Conservation (phyloP, 2,888 invertebrate species). For the Sceliomorpha sp. region DNA sequence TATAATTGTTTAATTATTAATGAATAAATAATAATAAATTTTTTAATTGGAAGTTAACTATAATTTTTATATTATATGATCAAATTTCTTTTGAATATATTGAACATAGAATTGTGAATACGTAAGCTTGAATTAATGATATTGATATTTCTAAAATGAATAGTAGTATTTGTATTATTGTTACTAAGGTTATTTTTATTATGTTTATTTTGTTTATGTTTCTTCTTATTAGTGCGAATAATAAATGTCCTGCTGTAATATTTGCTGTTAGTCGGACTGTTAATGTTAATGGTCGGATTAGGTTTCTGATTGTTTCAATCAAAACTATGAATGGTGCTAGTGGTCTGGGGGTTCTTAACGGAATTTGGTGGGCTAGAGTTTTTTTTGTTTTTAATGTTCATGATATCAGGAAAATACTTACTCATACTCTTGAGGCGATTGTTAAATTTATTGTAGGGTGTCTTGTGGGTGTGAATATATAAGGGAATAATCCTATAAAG, state of each 20-base stretch:
- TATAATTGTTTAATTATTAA: constrained; percentile 75
- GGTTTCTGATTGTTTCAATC: constrained; percentile 88
- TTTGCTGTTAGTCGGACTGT: constrained; percentile 88
- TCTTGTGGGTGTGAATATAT: constrained; percentile 86
- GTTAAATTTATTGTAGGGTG: constrained; percentile 84
- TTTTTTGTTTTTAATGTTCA: constrained; percentile 83
- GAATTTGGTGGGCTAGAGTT: constrained; percentile 86
- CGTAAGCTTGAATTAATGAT: constrained; percentile 85
- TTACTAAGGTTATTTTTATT: constrained; percentile 69
- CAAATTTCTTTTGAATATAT: constrained; percentile 86
- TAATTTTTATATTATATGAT: constrained; percentile 87
- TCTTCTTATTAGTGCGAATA: constrained; percentile 84
- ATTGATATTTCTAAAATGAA: constrained; percentile 84
- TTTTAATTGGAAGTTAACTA: constrained; percentile 88
- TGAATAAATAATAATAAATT: constrained; percentile 81
- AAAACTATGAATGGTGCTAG: constrained; percentile 88
- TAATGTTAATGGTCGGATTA: constrained; percentile 86
- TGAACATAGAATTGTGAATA: constrained; percentile 85
- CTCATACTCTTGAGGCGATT: constrained; percentile 84
- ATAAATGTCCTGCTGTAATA: constrained; percentile 88
- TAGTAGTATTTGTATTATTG: constrained; percentile 81
- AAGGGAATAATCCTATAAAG: constrained; percentile 86
- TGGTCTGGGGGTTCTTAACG: constrained; percentile 84
- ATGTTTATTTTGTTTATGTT: constrained; percentile 77
- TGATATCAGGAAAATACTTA: constrained; percentile 85